phyloP scores from a whole-genome alignment of 1,140 invertebrate species.

The Nomia melanderi region DNA sequence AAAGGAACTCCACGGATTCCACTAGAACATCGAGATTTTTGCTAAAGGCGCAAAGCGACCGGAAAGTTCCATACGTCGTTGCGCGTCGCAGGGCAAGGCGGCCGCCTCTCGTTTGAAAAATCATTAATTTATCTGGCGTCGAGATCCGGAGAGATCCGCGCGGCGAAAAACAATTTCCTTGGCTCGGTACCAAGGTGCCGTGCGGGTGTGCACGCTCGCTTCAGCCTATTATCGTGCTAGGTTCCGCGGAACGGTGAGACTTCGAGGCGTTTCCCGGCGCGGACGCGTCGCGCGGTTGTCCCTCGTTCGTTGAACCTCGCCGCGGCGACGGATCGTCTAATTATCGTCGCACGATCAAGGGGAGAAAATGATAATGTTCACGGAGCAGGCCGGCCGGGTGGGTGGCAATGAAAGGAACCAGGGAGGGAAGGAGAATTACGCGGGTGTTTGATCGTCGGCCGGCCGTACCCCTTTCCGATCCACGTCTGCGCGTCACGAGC shows the following conservation, averaged over 20 bases:
- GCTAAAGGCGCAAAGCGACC: no score
- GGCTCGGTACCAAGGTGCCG: neutral
- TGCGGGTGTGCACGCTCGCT: neutral
- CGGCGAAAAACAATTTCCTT: neutral
- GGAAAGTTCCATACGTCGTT: no score
- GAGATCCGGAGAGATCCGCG: neutral
- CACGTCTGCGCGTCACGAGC: constrained; percentile 72
- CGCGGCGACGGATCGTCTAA: neutral
- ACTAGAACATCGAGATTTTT: no score
- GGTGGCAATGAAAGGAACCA: no score
- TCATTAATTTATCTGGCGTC: constrained; percentile 4
- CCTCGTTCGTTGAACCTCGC: neutral
- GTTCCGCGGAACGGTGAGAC: neutral
- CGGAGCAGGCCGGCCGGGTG: no score
- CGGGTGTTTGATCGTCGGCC: constrained; percentile 49
- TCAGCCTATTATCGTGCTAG: neutral
- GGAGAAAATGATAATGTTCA: neutral
- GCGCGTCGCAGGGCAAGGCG: no score
- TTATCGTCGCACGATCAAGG: no score
- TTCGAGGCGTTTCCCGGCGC: neutral
- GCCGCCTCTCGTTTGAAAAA: neutral
- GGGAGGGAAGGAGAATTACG: neutral
- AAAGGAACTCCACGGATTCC: no score
- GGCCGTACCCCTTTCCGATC: constrained; percentile 52
- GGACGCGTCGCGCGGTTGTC: no score